phyloP scores from a whole-genome alignment of 2,888 invertebrate genomes.

The Euplagia quadripunctaria region DNA sequence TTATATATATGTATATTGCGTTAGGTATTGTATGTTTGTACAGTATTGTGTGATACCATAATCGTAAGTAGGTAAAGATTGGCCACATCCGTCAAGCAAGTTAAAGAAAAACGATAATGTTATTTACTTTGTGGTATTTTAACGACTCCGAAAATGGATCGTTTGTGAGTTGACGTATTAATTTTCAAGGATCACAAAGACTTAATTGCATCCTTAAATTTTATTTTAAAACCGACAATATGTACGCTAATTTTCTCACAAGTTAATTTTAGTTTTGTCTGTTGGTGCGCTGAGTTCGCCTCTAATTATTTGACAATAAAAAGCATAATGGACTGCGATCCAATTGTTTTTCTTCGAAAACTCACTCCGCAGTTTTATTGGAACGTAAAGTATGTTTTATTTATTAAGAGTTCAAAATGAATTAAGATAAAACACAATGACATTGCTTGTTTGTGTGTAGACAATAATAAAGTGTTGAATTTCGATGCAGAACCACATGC shows the following conservation, averaged over 20 bases:
- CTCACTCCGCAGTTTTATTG: slow-evolving; percentile 68
- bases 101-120: slow-evolving; percentile 61
- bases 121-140: slow-evolving; percentile 76
- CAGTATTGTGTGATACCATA: slow-evolving; percentile 46
- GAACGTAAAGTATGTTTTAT: slow-evolving; percentile 75
- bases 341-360: slow-evolving; percentile 68
- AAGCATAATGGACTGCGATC: slow-evolving; percentile 68
- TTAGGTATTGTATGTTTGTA: slow-evolving; percentile 32
- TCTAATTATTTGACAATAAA: slow-evolving; percentile 78
- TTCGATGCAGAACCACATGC: neutral
- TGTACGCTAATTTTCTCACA: slow-evolving; percentile 64
- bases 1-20: slow-evolving; percentile 36
- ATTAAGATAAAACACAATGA: slow-evolving; percentile 48
- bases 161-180: slow-evolving; percentile 72
- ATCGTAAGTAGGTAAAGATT: slow-evolving; percentile 48
- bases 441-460: slow-evolving; percentile 14
- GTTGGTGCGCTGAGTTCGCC: slow-evolving; percentile 63
- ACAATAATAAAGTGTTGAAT: slow-evolving; percentile 13
- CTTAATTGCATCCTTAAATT: slow-evolving; percentile 81
- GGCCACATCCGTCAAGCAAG: slow-evolving; percentile 55
- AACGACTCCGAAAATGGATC: slow-evolving; percentile 72
- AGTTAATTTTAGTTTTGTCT: slow-evolving; percentile 68
- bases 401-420: slow-evolving; percentile 76
- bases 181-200: slow-evolving; percentile 79
- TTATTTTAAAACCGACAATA: slow-evolving; percentile 82